phyloP scores from a whole-genome alignment of 2,113 vertebrate species.

The Formicarius rufipectus region DNA sequence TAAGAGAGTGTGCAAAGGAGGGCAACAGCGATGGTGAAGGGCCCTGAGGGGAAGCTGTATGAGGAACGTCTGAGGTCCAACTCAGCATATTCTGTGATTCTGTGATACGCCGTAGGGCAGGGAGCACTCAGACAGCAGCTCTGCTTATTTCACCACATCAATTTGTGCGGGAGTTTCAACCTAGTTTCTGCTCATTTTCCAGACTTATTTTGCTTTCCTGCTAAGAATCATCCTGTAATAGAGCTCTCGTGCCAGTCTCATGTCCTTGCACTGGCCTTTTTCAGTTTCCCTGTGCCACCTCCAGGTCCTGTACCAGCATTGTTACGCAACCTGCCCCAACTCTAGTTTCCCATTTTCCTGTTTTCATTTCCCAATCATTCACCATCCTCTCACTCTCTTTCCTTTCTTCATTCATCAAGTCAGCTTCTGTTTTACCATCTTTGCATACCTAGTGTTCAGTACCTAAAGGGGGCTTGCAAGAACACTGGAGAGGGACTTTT shows the following conservation, averaged over 20 bases:
- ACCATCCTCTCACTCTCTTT: neutral
- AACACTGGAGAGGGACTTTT: neutral
- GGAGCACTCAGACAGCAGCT: neutral
- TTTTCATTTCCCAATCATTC: neutral
- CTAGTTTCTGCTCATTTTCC: neutral
- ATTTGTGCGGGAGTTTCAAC: neutral
- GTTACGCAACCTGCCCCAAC: neutral
- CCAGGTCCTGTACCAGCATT: neutral
- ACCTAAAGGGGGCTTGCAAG: neutral
- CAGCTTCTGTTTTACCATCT: neutral
- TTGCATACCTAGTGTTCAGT: neutral
- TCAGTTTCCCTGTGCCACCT: neutral
- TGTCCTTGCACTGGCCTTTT: neutral
- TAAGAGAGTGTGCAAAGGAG: no score
- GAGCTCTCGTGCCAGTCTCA: neutral
- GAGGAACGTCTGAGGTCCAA: no score
- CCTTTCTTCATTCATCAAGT: neutral
- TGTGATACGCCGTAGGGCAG: neutral
- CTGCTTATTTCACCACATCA: neutral
- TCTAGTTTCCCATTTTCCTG: neutral
- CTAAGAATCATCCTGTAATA: neutral
- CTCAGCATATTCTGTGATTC: neutral
- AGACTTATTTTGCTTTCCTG: neutral
- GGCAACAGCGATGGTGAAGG: no score
- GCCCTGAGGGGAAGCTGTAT: no score